phyloP scores from a whole-genome alignment of 2,797 vertebrate species.

The Micropoecilia bifurca region DNA sequence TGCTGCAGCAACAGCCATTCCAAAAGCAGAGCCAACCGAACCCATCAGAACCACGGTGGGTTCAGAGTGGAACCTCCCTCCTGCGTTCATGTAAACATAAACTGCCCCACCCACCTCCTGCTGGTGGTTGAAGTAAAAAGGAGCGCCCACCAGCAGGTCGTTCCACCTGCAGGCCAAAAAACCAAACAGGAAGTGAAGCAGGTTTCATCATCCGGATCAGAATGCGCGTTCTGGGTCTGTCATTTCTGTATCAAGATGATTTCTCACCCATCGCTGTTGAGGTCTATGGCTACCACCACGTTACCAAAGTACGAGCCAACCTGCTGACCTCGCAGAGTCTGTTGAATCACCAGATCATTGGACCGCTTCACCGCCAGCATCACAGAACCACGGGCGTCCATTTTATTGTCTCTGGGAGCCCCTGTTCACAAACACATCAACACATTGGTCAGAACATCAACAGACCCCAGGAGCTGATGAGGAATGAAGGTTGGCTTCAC shows the following conservation, averaged over 20 bases:
- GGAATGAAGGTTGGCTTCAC: constrained; percentile 31
- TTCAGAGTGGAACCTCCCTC: constrained; percentile 67
- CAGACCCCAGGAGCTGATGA: background rate
- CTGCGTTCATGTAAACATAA: constrained; percentile 89
- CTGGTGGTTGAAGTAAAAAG: constrained; percentile 87
- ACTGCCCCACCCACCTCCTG: constrained; percentile 87
- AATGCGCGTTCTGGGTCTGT: background rate
- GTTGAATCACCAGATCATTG: constrained; percentile 24
- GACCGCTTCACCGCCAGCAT: constrained; percentile 69
- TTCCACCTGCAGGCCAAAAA: constrained; percentile 81
- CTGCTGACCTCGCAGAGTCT: constrained; percentile 84
- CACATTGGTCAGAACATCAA: background rate
- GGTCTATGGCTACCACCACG: constrained; percentile 85
- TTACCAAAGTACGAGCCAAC: constrained; percentile 93
- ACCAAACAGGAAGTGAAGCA: background rate
- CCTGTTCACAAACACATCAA: constrained; percentile 64
- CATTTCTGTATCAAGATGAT: background rate
- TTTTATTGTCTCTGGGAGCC: constrained; percentile 83
- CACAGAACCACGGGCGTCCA: constrained; percentile 83
- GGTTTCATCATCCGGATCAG: background rate
- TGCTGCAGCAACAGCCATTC: constrained; percentile 84
- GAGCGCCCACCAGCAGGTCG: constrained; percentile 90
- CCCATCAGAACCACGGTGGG: constrained; percentile 81
- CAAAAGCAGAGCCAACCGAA: constrained; percentile 83
- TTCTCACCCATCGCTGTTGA: constrained; percentile 88